Evolutionary conservation across 2,113 vertebrate genomes (phyloP).

Genomic region (Dendrocopos noguchii): DNA sequence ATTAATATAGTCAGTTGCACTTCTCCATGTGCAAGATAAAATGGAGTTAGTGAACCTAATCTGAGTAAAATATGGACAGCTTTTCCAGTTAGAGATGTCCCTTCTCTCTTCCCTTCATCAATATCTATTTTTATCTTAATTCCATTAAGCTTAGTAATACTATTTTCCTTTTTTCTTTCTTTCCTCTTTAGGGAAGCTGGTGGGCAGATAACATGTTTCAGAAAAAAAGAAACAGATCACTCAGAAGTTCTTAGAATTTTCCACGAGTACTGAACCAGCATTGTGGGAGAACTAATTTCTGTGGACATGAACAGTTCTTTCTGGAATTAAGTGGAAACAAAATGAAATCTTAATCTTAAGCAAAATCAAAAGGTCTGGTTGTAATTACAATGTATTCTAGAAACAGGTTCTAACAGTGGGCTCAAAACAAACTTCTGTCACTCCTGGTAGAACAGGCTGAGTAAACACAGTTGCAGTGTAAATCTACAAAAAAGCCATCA

Average conservation of each 20-base stretch:
- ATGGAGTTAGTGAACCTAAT: neutral
- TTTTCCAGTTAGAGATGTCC: neutral
- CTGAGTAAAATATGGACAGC: neutral
- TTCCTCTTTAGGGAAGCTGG: neutral
- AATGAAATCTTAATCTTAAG: neutral
- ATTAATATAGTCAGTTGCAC: neutral
- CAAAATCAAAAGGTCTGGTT: neutral
- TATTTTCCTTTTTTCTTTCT: neutral
- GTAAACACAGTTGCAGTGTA: neutral
- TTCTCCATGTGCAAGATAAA: neutral
- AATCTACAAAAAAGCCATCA: neutral
- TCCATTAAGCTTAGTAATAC: neutral
- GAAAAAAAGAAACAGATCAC: neutral
- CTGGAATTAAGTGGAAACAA: neutral
- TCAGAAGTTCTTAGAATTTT: neutral
- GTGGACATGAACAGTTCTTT: neutral
- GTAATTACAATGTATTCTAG: neutral
- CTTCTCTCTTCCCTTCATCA: neutral
- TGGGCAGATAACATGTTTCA: neutral
- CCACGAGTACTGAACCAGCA: neutral
- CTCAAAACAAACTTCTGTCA: neutral
- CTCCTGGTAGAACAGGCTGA: neutral
- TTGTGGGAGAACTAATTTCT: accelerated
- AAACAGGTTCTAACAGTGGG: neutral
- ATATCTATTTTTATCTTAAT: neutral